Conservation (phyloP, 2,113 vertebrate species). For the Abramis brama region DNA sequence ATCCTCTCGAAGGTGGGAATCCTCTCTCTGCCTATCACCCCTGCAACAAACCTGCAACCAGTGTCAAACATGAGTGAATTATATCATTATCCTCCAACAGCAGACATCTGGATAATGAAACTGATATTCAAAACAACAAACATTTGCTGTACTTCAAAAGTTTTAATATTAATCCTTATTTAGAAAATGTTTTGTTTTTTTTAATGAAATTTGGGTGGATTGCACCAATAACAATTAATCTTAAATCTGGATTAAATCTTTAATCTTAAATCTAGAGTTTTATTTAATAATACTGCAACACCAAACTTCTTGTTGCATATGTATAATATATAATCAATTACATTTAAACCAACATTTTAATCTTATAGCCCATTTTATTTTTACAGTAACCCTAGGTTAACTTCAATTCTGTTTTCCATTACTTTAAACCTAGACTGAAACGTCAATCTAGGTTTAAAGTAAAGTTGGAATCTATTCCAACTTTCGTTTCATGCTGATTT, state of each 20-base stretch:
- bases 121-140: not conserved
- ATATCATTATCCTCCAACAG: not conserved
- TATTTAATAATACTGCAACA: not conserved
- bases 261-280: not conserved
- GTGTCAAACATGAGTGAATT: not conserved
- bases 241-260: not conserved
- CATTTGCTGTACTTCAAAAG: not conserved
- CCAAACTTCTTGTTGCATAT: not conserved
- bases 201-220: not conserved
- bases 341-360: not conserved
- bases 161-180: not conserved
- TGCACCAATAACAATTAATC: not conserved
- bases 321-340: too few species aligned
- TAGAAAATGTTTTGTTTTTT: not conserved
- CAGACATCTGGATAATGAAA: not conserved
- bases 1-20: slow-evolving; percentile 97
- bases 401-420: not conserved
- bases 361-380: not conserved
- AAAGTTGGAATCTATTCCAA: too few species aligned
- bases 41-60: slow-evolving; percentile 88
- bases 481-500: too few species aligned
- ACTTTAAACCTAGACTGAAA: not conserved
- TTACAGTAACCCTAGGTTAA: not conserved
- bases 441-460: not conserved
- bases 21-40: slow-evolving; percentile 93